Evolutionary conservation across 2,113 vertebrate species (phyloP).

Genomic region (Microcebus ravelobensis): DNA sequence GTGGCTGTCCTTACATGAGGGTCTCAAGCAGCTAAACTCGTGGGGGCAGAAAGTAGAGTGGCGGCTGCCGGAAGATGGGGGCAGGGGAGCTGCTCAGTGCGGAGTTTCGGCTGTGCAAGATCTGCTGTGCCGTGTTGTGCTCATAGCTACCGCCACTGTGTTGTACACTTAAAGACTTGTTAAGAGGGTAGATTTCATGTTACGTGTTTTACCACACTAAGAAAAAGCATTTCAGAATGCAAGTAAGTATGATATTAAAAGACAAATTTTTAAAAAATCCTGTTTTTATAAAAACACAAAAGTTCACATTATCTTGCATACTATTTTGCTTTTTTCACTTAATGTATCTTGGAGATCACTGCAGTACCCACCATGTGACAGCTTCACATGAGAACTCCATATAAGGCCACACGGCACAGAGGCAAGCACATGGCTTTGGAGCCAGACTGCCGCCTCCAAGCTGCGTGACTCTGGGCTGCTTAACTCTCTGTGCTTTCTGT

Average conservation of each 20-base stretch:
- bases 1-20: not conserved
- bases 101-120: not conserved
- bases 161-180: not conserved
- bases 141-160: not conserved
- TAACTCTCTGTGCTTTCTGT: not conserved
- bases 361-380: too few species aligned
- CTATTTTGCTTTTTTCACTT: not conserved
- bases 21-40: not conserved
- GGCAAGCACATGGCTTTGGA: not conserved
- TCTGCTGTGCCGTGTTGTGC: not conserved
- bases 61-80: not conserved
- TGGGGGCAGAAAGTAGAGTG: not conserved
- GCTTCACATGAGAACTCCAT: not conserved
- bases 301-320: not conserved
- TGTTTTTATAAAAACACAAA: not conserved
- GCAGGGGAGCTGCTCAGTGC: not conserved
- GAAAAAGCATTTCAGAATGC: not conserved
- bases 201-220: not conserved
- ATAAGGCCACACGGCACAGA: not conserved
- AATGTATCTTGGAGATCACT: not conserved
- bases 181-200: not conserved
- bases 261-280: not conserved
- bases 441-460: not conserved
- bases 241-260: not conserved
- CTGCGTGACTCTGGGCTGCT: not conserved